Conservation (phyloP, 1,140 invertebrate species). For the Bicyclus anynana region DNA sequence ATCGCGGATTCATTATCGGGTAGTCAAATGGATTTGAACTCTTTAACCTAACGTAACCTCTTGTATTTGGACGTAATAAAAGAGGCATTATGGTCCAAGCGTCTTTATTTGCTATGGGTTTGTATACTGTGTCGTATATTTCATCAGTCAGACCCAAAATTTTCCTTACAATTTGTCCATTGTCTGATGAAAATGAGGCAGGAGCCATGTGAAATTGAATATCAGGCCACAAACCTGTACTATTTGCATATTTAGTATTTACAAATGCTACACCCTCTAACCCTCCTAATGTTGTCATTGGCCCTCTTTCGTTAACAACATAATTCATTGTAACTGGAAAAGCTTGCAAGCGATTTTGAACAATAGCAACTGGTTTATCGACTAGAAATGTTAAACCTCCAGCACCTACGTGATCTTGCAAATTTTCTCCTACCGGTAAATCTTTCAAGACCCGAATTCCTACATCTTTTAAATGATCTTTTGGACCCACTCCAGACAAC, state of each 20-base stretch:
- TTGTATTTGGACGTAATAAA: conserved; percentile 86
- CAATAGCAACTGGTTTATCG: conserved; percentile 86
- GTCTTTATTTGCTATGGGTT: conserved; percentile 86
- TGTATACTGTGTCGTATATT: conserved; percentile 87
- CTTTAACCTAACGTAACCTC: conserved; percentile 85
- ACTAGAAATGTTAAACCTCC: conserved; percentile 89
- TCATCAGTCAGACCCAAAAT: conserved; percentile 90
- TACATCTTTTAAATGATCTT: conserved; percentile 83
- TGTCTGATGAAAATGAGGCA: conserved; percentile 89
- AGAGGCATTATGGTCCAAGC: conserved; percentile 91
- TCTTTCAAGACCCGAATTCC: conserved; percentile 86
- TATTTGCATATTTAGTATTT: conserved; percentile 88
- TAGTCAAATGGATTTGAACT: conserved; percentile 89
- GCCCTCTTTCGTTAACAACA: conserved; percentile 85
- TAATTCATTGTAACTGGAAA: conserved; percentile 88
- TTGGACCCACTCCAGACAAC: conserved; percentile 92
- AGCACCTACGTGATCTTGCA: conserved; percentile 91
- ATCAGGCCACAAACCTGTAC: conserved; percentile 85
- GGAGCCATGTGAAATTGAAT: conserved; percentile 93
- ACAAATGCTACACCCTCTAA: conserved; percentile 92
- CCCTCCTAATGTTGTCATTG: conserved; percentile 90
- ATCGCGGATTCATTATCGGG: conserved; percentile 93
- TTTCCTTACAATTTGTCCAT: conserved; percentile 84
- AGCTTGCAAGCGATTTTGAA: conserved; percentile 83
- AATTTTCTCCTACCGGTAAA: conserved; percentile 86